Conservation (phyloP, 2,113 vertebrate species). For the Dunckerocampus dactyliophorus region DNA sequence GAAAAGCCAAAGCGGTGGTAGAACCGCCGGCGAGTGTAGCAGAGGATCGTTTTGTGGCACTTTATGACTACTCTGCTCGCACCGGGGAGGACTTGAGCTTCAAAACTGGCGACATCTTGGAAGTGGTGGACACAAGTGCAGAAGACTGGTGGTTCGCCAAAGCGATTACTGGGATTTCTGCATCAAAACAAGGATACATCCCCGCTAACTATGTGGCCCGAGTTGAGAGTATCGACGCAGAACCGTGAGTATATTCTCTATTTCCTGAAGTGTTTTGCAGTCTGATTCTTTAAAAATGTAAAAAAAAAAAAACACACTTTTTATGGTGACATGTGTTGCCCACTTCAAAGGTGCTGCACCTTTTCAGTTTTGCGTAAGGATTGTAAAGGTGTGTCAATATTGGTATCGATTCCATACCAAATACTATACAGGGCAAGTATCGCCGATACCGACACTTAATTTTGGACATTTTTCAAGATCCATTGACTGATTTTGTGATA, state of each 20-base stretch:
- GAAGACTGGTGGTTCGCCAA: constrained; percentile 87
- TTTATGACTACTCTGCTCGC: constrained; percentile 85
- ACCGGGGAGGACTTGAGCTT: constrained; percentile 88
- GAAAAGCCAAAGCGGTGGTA: neutral
- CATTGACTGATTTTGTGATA: no score
- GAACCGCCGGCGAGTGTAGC: no score
- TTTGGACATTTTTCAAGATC: no score
- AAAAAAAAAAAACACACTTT: no score
- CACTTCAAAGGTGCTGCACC: no score
- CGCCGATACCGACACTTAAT: no score
- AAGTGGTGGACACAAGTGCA: constrained; percentile 68
- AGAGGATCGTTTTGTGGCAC: constrained; percentile 71
- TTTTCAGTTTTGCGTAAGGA: no score
- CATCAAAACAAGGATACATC: constrained; percentile 78
- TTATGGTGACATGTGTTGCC: no score
- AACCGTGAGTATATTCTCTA: constrained; percentile 78
- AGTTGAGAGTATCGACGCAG: constrained; percentile 82
- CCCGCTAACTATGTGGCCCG: constrained; percentile 90
- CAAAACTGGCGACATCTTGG: constrained; percentile 76
- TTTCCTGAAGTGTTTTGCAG: neutral
- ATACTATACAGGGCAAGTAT: no score
- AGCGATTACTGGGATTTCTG: constrained; percentile 61
- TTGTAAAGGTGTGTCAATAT: no score
- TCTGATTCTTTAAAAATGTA: no score
- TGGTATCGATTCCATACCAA: no score